These are phyloP conservation scores for Whitmania pigra DNA, from an alignment of 1,140 invertebrate genomes.

Conservation along the genomic window DNA sequence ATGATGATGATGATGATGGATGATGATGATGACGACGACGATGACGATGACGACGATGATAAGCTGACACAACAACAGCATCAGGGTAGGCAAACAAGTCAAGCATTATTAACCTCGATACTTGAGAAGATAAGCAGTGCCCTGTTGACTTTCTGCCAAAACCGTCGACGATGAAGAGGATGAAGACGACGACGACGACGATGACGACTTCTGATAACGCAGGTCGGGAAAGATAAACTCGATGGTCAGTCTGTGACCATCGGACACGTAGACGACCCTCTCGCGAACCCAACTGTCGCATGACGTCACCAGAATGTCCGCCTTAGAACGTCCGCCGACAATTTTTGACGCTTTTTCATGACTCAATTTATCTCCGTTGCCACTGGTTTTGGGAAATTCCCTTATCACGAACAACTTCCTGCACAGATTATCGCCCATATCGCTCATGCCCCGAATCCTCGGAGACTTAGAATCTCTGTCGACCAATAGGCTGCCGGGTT, in stretches of 20 bases:
- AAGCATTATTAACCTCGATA: too few species aligned
- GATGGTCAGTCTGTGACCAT: neutral
- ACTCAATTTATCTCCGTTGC: neutral
- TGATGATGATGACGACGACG: too few species aligned
- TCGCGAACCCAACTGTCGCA: neutral
- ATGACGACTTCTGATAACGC: constrained; percentile 6
- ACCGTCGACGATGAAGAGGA: constrained; percentile 6
- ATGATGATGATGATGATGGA: constrained; percentile 11
- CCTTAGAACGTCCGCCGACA: neutral
- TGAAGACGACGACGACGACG: constrained; percentile 7
- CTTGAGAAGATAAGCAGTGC: too few species aligned
- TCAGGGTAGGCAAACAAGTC: too few species aligned
- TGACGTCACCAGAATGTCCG: neutral
- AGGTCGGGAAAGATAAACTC: neutral
- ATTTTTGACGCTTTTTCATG: neutral
- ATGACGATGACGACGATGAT: too few species aligned
- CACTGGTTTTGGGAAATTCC: neutral
- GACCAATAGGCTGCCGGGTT: neutral
- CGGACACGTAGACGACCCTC: neutral
- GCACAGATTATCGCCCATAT: neutral
- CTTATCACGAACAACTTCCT: neutral
- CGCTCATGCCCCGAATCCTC: neutral
- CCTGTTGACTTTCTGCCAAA: neutral
- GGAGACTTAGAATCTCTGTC: neutral
- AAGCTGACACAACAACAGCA: too few species aligned